Base-by-base conservation (phyloP, 2,113 vertebrate genomes). In the Cygnus buccinator region DNA sequence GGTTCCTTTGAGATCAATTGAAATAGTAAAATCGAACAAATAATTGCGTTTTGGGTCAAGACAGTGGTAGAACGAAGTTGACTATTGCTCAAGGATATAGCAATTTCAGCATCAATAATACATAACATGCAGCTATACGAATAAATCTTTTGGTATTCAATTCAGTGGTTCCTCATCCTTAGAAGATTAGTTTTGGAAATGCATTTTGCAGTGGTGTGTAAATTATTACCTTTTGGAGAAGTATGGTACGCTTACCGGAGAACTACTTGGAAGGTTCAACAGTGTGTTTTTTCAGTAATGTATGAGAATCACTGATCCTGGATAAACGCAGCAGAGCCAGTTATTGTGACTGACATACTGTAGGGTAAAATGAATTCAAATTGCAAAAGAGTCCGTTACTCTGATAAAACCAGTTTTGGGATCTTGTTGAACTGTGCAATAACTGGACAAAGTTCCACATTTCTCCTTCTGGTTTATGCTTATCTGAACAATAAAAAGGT, bases 141-240 rank as follows among this genome's bases (percentile, higher is more conserved):
- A 92, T 81, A 92, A 63, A 89, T 88, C 79, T 29, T 41, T 89
- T 95, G 85, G 44, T 75, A 52, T 84, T 84, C 82, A 37, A 86
- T 54, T 44, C 33, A 0, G 84, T 17, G 76, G 76, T 84, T 93
- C 23, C 74, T 92, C 94, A 35, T 81, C 66, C 93, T 58, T 77
- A 61, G 86, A 81, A 91, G 95, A 62, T 77, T 31, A 63, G 66
- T 87, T 96, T 92, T 73, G 94, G 83, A 28, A 77, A 31, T 5
- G 52, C 25, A 3, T 31, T 95, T 86, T 88, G 97, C 91, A 84
- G n/a, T 3, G 14, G 22, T 26, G 89, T 95, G 87, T 90, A 79
- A 94, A 83, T 48, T 46, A 88, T 95, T 80, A 4, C 81, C 83
- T 89, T 62, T 62, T 66, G 62, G 78, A 66, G 85, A 82, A 71